Base-by-base conservation (phyloP, 2,888 invertebrate species). In the Cryptops parisi region DNA sequence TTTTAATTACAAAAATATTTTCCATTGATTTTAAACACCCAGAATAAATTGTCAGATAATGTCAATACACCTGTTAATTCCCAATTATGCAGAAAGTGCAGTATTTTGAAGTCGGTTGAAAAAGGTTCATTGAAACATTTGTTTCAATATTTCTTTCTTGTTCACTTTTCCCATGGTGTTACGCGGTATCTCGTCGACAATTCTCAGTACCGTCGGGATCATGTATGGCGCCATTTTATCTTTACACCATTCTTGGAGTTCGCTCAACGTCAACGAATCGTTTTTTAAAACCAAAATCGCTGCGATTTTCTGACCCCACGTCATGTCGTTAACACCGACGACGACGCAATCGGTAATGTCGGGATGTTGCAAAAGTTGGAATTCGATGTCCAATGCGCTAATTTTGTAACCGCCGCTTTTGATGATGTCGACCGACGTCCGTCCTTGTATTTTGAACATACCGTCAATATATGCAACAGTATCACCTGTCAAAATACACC, bases 131-230 rank as follows among this genome's bases (percentile, higher is more conserved):
- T n/a, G 44, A 51, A 61, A 63, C 53, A 65, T 55, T 22, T 62
- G 53, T 58, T 64, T 65, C 6, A 70, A 61, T 21, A 75, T 63
- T 53, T 74, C 68, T 53, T 71, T 73, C 61, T 86, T 85, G 65
- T 85, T 85, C 1, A 91, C 76, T 72, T 93, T 93, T 0, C 91
- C 90, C 82, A 91, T 84, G 1, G 78, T 77, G 69, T 91, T 93
- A 61, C 83, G 79, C 0, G 88, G 89, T 68, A 89, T 77, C 2
- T 59, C 57, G 1, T 67, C 63, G 2, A 74, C 58, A 45, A 66
- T 54, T 52, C 79, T 70, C 60, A 83, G 64, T 0, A 77, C 76
- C 43, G 77, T 78, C 0, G 88, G 88, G 23, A 82, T 71, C 48
- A 81, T 78, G 66, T 87, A 88, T 0, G 77, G 75, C 0, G 88